Evolutionary conservation across 2,797 vertebrate genomes (phyloP).

Genomic region (Phrynocephalus guinanensis): DNA sequence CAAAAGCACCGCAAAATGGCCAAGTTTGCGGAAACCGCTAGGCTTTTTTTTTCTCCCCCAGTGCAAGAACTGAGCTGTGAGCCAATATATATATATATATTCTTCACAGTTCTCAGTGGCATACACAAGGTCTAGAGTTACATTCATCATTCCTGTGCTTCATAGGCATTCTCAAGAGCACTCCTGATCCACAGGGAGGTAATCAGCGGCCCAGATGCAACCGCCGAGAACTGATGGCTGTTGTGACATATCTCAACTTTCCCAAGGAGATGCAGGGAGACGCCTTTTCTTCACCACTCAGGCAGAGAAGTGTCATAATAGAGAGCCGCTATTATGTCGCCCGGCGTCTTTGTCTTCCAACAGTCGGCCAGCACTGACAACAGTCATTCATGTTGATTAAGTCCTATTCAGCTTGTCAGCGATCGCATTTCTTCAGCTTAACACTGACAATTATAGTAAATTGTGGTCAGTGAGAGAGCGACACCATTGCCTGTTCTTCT

Average conservation of each 20-base stretch:
- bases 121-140: no score
- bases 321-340: not conserved
- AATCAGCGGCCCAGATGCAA: not conserved
- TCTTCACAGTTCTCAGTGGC: no score
- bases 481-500: not conserved
- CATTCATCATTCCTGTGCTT: no score
- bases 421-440: not conserved
- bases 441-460: not conserved
- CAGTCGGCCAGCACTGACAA: not conserved
- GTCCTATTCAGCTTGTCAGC: not conserved
- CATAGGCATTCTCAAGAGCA: accelerated
- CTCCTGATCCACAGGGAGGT: not conserved
- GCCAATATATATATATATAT: no score
- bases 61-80: no score
- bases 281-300: not conserved
- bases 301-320: constrained; percentile 17
- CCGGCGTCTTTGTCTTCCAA: not conserved
- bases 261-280: not conserved
- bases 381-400: not conserved
- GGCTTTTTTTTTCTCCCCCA: no score
- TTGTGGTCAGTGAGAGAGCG: not conserved
- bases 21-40: no score
- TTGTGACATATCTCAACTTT: constrained; percentile 7
- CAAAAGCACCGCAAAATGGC: no score
- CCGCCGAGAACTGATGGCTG: not conserved